phyloP scores from a whole-genome alignment of 2,888 invertebrate genomes.

The Drosophila aldrichi region DNA sequence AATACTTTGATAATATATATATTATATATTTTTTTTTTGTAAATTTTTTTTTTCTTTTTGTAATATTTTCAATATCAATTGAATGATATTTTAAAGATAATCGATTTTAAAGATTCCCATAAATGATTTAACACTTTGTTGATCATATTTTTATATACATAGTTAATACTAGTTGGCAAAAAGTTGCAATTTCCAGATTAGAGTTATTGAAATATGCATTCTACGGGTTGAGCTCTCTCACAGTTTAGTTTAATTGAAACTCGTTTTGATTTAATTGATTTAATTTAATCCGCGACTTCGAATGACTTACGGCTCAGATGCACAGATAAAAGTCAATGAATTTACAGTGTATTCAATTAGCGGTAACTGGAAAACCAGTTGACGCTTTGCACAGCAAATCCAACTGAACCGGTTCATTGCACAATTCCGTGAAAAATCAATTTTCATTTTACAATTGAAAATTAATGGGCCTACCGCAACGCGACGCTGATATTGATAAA shows the following conservation, averaged over 20 bases:
- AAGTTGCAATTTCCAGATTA: background rate
- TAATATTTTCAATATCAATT: background rate
- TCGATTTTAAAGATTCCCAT: too few species aligned
- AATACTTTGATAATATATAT: too few species aligned
- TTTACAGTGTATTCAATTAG: conserved; percentile 53
- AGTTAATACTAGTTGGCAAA: background rate
- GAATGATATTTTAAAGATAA: too few species aligned
- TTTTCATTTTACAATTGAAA: conserved; percentile 73
- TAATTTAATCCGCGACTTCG: conserved; percentile 15
- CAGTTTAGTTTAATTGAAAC: conserved; percentile 17
- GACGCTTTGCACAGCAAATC: conserved; percentile 5
- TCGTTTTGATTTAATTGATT: conserved; percentile 23
- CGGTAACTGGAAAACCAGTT: conserved; percentile 49
- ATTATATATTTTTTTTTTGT: too few species aligned
- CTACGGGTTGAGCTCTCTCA: background rate
- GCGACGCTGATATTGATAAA: conserved; percentile 50
- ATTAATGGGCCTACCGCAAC: conserved; percentile 68
- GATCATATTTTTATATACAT: too few species aligned
- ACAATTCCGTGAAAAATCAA: conserved; percentile 66
- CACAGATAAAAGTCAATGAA: conserved; percentile 51
- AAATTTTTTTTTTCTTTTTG: background rate
- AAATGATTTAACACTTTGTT: too few species aligned
- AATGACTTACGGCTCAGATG: conserved; percentile 37
- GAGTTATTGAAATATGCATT: background rate
- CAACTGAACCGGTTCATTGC: conserved; percentile 69